A percentile compares a stretch with the other conserved stretches of the same genome.
Conservation (phyloP, 2,797 vertebrate genomes). For the Spinibarbus caldwelli region DNA sequence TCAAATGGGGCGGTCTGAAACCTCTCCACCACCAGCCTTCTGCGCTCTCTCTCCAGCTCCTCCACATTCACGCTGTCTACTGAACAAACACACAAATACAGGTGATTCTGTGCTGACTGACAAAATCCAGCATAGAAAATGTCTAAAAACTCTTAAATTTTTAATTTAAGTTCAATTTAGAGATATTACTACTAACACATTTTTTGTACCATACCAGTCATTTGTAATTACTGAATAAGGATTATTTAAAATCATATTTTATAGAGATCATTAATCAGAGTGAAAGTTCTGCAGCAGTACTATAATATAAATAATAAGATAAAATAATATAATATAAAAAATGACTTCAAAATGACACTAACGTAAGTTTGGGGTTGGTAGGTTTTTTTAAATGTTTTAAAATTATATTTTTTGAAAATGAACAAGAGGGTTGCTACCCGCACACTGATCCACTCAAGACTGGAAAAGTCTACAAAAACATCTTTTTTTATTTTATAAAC, state of each 20-base stretch:
- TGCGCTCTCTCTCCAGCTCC: constrained; percentile 85
- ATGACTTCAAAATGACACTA: not conserved
- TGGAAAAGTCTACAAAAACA: too few species aligned
- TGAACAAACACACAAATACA: constrained; percentile 48
- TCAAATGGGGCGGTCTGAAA: constrained; percentile 94
- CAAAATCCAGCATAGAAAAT: not conserved
- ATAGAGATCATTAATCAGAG: not conserved
- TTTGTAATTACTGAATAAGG: not conserved
- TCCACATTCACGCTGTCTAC: constrained; percentile 80
- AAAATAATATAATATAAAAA: not conserved
- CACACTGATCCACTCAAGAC: too few species aligned
- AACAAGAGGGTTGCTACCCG: too few species aligned
- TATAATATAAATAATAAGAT: not conserved
- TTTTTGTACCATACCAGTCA: not conserved
- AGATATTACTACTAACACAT: not conserved
- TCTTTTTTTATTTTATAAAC: too few species aligned
- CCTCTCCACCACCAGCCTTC: constrained; percentile 85
- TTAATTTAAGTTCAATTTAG: not conserved
- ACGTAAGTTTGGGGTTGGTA: not conserved
- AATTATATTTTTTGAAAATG: rapidly evolving
- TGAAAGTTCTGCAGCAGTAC: not conserved
- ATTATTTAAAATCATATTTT: not conserved
- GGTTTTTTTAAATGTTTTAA: not conserved
- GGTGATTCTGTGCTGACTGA: not conserved
- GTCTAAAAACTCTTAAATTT: not conserved